Evolutionary conservation across 2,113 vertebrate genomes (phyloP), one percentile per base, ranked within the genome.

Genomic region (Pangasianodon gigas): DNA sequence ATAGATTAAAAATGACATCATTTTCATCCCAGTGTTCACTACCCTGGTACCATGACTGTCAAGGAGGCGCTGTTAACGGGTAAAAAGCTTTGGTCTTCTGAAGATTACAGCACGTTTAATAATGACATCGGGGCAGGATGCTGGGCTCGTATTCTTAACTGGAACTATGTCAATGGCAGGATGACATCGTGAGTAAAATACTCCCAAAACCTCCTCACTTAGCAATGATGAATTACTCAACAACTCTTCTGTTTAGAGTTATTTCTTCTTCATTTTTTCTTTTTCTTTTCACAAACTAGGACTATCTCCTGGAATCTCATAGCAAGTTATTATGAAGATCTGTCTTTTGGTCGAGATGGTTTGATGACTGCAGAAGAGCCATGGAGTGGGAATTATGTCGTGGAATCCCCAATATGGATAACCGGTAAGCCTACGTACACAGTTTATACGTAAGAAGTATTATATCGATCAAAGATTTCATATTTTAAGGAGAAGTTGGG

Each of bases 251-350:
- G 10, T 62, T n/a, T 21, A 48, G 19, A 52, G 11, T 56, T 3
- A 1, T 24, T 18, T 44, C 3, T 58, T 67, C 10, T 74, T 32
- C 16, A 4, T 81, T 41, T 26, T 16, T 51, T 80, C 26, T 79
- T 41, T 84, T 37, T 44, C 8, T 74, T 75, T 10, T 87, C 84
- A 41, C 16, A 21, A 87, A 89, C 1, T 89, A 99, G 98, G 79
- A 99, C 98, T 54, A 98, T 99, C 32, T 97, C 97, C n/a, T 99
- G 98, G 98, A 99, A 99, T 91, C 95, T 99, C 89, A 96, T 99
- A 87, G 97, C 98, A 62, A 99, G 98, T 94, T 99, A 99, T 89
- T 99, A 99, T 46, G 95, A 97, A 60, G 93, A 97, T 1, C 89
- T 99, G 86, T 97, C 98, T 0, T 99, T 98, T 82, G 97, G 97